A percentile compares a stretch with the other conserved stretches of the same genome.
Evolutionary conservation across 1,140 invertebrate species (phyloP).

Genomic region (Matsumurasca onukii): DNA sequence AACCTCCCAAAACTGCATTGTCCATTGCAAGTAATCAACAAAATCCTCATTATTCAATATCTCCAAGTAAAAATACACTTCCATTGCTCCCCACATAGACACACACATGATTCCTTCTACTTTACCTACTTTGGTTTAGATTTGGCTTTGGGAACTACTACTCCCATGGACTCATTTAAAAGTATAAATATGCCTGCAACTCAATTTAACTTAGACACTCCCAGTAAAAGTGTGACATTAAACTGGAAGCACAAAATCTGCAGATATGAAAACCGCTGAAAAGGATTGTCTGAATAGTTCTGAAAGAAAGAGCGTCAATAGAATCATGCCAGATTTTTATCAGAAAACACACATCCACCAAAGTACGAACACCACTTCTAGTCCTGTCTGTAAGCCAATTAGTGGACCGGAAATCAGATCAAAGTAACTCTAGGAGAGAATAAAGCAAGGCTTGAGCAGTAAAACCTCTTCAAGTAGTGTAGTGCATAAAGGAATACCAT

Average conservation of each 20-base stretch:
- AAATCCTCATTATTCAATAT: constrained; percentile 40
- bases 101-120: constrained; percentile 44
- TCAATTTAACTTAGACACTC: constrained; percentile 9
- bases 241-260: background rate
- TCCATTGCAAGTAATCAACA: constrained; percentile 8
- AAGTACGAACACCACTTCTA: constrained; percentile 32
- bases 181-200: constrained; percentile 4
- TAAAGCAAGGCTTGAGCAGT: background rate
- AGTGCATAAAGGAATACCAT: background rate
- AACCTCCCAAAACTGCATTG: background rate
- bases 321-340: constrained; percentile 11
- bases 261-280: background rate
- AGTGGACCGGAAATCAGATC: constrained; percentile 59
- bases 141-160: constrained; percentile 45
- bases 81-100: constrained; percentile 40
- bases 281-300: background rate
- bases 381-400: constrained; percentile 63
- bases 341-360: constrained; percentile 36
- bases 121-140: constrained; percentile 46
- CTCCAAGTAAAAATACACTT: constrained; percentile 40
- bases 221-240: constrained; percentile 8
- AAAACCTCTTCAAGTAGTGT: background rate
- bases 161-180: constrained; percentile 31
- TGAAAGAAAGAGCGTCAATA: constrained; percentile 19
- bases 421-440: constrained; percentile 38